A percentile compares a stretch with the other conserved stretches of the same genome.
These are phyloP conservation scores for Matsumyia berberina DNA, from an alignment of 2,888 invertebrate species.

Conservation along the genomic window DNA sequence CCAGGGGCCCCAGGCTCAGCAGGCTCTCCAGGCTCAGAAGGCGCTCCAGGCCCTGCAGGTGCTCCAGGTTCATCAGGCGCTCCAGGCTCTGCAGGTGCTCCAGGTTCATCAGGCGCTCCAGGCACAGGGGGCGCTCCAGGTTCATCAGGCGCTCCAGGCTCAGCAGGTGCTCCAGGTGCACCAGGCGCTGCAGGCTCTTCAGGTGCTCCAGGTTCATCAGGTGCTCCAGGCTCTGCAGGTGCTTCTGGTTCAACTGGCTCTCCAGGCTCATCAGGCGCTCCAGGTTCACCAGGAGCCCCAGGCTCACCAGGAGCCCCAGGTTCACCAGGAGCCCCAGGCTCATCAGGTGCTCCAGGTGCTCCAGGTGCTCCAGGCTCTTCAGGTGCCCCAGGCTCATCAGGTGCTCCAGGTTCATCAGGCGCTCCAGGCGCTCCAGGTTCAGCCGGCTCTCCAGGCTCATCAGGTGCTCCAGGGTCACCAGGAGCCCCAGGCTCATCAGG, in stretches of 20 bases:
- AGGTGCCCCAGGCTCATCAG: not conserved
- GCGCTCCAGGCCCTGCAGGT: not conserved
- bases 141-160: not conserved
- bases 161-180: not conserved
- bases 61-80: not conserved
- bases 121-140: constrained; percentile 9
- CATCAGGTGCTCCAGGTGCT: not conserved
- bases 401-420: constrained; percentile 1
- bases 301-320: not conserved
- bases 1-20: not conserved
- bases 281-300: not conserved
- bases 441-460: not conserved
- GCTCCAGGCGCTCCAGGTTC: constrained; percentile 8
- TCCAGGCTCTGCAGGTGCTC: not conserved
- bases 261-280: not conserved
- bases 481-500: constrained; percentile 1
- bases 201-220: not conserved
- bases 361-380: not conserved
- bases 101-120: not conserved
- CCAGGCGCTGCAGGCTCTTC: not conserved
- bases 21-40: constrained; percentile 9
- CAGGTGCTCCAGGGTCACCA: not conserved
- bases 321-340: not conserved
- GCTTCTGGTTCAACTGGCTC: not conserved
- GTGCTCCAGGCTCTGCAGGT: not conserved